Conservation (phyloP, 2,888 invertebrate genomes). For the Acleris holmiana region DNA sequence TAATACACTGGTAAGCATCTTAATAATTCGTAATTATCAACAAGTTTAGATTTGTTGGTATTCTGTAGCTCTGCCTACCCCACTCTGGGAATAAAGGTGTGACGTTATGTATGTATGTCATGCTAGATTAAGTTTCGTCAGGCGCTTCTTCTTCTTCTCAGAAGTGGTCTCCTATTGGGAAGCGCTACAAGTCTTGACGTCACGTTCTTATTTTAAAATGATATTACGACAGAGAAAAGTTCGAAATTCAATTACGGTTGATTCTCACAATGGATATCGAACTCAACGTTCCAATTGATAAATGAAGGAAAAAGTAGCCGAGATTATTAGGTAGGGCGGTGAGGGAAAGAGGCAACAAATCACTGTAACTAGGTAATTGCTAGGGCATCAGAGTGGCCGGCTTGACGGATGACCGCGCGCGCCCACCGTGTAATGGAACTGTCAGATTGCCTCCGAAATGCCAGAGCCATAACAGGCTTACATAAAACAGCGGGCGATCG, state of each 20-base stretch:
- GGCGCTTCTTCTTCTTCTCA: no score
- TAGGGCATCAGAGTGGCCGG: slow-evolving; percentile 48
- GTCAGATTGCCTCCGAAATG: slow-evolving; percentile 50
- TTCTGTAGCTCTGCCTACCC: no score
- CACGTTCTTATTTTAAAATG: no score
- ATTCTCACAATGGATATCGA: slow-evolving; percentile 7
- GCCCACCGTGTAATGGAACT: slow-evolving; percentile 62
- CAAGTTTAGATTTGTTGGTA: no score
- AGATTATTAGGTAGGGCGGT: slow-evolving; percentile 25
- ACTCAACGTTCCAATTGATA: slow-evolving; percentile 10
- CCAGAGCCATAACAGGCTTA: slow-evolving; percentile 14
- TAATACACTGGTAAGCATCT: no score
- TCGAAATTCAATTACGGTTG: slow-evolving; percentile 1
- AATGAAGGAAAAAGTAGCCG: slow-evolving; percentile 23
- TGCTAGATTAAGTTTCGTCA: no score
- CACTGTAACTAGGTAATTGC: slow-evolving; percentile 44
- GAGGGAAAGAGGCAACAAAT: slow-evolving; percentile 29
- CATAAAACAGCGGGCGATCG: neutral
- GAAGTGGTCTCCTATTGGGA: no score
- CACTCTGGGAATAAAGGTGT: no score
- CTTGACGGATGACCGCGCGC: slow-evolving; percentile 56
- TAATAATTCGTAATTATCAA: no score
- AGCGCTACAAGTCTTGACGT: no score
- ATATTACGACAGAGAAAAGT: no score
- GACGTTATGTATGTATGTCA: no score